Percentiles rank a stretch among this genome's conserved stretches.
Evolutionary conservation across 1,140 invertebrate species (phyloP).

Genomic region (Nebria ingens): DNA sequence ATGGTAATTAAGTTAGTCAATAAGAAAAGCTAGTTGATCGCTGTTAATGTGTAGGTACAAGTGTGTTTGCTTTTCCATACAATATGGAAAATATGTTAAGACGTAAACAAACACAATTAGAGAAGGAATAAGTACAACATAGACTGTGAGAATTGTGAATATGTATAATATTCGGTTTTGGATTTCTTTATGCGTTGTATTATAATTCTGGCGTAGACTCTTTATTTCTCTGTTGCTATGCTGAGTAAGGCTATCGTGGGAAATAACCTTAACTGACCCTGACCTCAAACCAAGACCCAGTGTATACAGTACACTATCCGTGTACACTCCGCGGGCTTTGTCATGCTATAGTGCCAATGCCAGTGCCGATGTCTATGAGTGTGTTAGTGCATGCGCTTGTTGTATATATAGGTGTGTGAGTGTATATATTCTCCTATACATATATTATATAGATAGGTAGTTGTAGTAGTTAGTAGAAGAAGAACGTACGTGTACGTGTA

Average conservation of each 20-base stretch:
- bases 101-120: no score
- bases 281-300: slow-evolving; percentile 29
- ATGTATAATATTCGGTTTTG: background rate
- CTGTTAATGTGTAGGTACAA: no score
- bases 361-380: no score
- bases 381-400: background rate
- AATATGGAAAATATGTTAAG: no score
- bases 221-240: slow-evolving; percentile 30
- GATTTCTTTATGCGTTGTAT: background rate
- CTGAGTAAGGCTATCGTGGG: slow-evolving; percentile 33
- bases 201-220: slow-evolving; percentile 4
- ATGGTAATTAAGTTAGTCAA: no score
- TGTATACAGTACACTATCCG: slow-evolving; percentile 16
- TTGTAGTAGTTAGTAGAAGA: no score
- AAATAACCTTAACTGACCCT: slow-evolving; percentile 37
- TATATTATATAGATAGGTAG: no score
- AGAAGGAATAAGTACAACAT: no score
- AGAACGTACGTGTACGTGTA: background rate
- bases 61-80: no score
- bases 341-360: background rate
- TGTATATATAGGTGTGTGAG: background rate
- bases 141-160: background rate
- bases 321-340: background rate
- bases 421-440: background rate
- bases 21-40: no score